Percentiles rank a stretch among this genome's conserved stretches.
These are phyloP conservation scores for Urocyon cinereoargenteus DNA, from an alignment of 2,797 vertebrate genomes.

Conservation along the genomic window DNA sequence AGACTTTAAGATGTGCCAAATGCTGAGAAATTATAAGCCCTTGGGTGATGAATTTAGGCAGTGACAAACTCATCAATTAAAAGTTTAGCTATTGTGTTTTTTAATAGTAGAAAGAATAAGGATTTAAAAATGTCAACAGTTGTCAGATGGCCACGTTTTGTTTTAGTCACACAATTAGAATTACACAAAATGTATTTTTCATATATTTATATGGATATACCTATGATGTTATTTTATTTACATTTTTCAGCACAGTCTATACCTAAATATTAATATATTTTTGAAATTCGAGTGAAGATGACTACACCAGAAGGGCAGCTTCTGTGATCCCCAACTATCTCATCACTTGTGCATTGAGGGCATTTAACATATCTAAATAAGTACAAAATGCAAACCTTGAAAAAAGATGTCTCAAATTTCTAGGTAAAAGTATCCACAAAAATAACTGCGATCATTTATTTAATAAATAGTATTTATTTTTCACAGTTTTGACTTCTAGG, in stretches of 20 bases:
- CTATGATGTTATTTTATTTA: not conserved
- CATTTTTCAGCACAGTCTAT: slow-evolving; percentile 4
- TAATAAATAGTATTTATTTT: slow-evolving; percentile 51
- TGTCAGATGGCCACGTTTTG: not conserved
- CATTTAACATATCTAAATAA: too few species aligned
- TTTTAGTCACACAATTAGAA: slow-evolving; percentile 21
- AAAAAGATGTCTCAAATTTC: slow-evolving; percentile 35
- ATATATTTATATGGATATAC: not conserved
- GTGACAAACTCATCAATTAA: not conserved
- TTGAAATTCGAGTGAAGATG: too few species aligned
- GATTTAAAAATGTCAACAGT: not conserved
- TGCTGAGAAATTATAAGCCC: not conserved
- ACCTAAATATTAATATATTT: not conserved
- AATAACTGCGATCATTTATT: slow-evolving; percentile 49
- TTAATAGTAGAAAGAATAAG: slow-evolving; percentile 2
- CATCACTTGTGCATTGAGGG: too few species aligned
- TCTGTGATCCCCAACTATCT: too few species aligned
- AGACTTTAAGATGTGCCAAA: slow-evolving; percentile 15
- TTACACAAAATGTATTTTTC: slow-evolving; percentile 12
- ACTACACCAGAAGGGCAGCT: too few species aligned
- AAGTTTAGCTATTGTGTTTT: not conserved
- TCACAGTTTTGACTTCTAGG: slow-evolving; percentile 52
- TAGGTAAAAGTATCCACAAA: slow-evolving; percentile 39
- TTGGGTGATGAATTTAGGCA: slow-evolving; percentile 6
- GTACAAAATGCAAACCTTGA: not conserved